Evolutionary conservation across 2,797 vertebrate species (phyloP).

Genomic region (Cacajao melanocephalus): DNA sequence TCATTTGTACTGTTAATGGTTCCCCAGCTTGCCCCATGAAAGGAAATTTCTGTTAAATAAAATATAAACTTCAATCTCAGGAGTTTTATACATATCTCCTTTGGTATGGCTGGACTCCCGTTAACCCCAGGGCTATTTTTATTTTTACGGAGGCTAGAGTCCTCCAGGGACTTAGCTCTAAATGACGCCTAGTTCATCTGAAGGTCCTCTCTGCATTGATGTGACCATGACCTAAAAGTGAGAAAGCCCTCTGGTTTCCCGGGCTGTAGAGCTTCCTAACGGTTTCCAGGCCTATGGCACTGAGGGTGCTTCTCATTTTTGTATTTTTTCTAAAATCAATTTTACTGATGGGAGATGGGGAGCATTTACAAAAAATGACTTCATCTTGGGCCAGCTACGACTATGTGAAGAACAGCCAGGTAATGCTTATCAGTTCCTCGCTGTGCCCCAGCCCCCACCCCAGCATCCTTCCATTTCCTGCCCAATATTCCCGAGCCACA

Average conservation of each 20-base stretch:
- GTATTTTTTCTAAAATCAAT: slow-evolving; percentile 77
- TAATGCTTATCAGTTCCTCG: slow-evolving; percentile 85
- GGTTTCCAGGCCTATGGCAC: slow-evolving; percentile 58
- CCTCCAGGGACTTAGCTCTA: neutral
- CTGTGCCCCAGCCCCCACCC: slow-evolving; percentile 71
- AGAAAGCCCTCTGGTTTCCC: slow-evolving; percentile 27
- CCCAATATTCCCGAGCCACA: slow-evolving; percentile 62
- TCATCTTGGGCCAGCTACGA: slow-evolving; percentile 46
- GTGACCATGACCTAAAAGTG: neutral
- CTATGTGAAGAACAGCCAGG: slow-evolving; percentile 81
- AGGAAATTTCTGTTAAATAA: slow-evolving; percentile 52
- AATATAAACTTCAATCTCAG: neutral
- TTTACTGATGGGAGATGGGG: slow-evolving; percentile 63
- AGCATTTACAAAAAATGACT: slow-evolving; percentile 77
- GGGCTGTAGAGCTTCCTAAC: slow-evolving; percentile 45
- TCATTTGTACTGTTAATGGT: neutral
- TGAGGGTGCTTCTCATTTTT: slow-evolving; percentile 68
- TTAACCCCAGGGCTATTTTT: neutral
- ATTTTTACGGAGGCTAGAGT: neutral
- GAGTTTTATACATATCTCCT: neutral
- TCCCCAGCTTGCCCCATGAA: neutral
- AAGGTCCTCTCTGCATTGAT: neutral
- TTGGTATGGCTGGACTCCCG: neutral
- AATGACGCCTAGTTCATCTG: neutral
- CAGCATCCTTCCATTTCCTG: slow-evolving; percentile 85